Conservation (phyloP, 2,888 invertebrate species). For the Sinhomidia bicolor region DNA sequence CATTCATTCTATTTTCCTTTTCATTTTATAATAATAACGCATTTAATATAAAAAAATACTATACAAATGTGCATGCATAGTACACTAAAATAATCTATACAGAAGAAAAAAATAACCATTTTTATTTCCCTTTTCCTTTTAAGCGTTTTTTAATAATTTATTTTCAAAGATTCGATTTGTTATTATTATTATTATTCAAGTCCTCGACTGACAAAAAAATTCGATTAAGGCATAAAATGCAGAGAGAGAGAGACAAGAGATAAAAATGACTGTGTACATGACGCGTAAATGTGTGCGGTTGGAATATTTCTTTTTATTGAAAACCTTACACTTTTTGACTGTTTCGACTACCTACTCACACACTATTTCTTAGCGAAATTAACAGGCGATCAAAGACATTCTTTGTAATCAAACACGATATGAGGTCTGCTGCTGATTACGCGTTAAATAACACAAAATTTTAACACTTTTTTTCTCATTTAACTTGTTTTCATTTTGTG, state of each 20-base stretch:
- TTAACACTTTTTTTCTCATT: slow-evolving; percentile 23
- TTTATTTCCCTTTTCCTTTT: background rate
- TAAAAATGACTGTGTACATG: background rate
- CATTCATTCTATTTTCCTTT: slow-evolving; percentile 25
- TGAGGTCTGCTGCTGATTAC: slow-evolving; percentile 52
- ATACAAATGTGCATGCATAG: background rate
- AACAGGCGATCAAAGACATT: slow-evolving; percentile 25
- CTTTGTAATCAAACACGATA: slow-evolving; percentile 45
- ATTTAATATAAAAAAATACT: background rate
- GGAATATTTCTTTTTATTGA: background rate
- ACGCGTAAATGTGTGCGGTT: background rate
- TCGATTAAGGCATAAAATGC: slow-evolving; percentile 36
- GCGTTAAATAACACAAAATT: slow-evolving; percentile 53
- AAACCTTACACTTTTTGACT: background rate
- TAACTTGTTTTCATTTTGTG: background rate
- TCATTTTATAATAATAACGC: background rate
- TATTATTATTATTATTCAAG: too few relatives aligned
- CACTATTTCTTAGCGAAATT: slow-evolving; percentile 45
- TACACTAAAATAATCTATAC: background rate
- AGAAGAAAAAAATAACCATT: background rate
- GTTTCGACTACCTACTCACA: background rate
- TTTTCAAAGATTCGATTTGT: background rate
- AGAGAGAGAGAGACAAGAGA: too few relatives aligned
- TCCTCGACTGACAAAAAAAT: slow-evolving; percentile 1
- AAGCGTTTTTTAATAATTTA: background rate